Conservation (phyloP, 2,888 invertebrate species). For the Corythucha ciliata region DNA sequence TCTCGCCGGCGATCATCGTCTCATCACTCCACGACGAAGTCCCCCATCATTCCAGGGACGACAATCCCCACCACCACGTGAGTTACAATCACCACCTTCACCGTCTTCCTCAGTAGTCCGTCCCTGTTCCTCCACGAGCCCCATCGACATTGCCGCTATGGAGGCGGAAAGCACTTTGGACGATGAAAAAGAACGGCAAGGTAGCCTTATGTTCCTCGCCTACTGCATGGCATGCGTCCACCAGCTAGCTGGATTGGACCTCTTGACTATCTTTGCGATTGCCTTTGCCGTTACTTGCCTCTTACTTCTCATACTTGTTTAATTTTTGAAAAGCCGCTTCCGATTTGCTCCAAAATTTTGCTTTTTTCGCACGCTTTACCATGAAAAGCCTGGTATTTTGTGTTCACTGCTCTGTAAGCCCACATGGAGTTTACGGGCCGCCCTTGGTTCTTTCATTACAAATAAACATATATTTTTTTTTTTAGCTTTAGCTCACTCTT, state of each 20-base stretch:
- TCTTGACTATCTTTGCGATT: conserved; percentile 64
- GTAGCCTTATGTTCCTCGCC: conserved; percentile 45
- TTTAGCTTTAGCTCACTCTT: conserved; percentile 4
- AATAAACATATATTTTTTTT: conserved; percentile 3
- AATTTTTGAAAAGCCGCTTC: conserved; percentile 33
- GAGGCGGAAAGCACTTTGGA: conserved; percentile 20
- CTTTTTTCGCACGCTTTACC: neutral
- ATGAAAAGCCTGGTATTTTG: too few relatives aligned
- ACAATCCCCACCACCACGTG: conserved; percentile 12
- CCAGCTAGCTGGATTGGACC: conserved; percentile 61
- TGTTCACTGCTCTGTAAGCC: too few relatives aligned
- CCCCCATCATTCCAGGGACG: too few relatives aligned
- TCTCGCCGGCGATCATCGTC: conserved; percentile 12
- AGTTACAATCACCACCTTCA: conserved; percentile 4
- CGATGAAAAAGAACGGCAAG: conserved; percentile 22
- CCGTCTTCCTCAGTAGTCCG: conserved; percentile 2
- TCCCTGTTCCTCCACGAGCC: too few relatives aligned
- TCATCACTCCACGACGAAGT: too few relatives aligned
- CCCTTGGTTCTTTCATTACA: too few relatives aligned
- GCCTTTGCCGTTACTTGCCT: conserved; percentile 64
- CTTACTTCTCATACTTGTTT: conserved; percentile 56
- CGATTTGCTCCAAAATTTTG: neutral
- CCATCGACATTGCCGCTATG: conserved; percentile 24
- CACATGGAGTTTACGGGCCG: too few relatives aligned
- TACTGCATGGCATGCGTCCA: conserved; percentile 62